A percentile compares a stretch with the other conserved stretches of the same genome.
Evolutionary conservation across 2,113 vertebrate species (phyloP).

Genomic region (Geococcyx californianus): DNA sequence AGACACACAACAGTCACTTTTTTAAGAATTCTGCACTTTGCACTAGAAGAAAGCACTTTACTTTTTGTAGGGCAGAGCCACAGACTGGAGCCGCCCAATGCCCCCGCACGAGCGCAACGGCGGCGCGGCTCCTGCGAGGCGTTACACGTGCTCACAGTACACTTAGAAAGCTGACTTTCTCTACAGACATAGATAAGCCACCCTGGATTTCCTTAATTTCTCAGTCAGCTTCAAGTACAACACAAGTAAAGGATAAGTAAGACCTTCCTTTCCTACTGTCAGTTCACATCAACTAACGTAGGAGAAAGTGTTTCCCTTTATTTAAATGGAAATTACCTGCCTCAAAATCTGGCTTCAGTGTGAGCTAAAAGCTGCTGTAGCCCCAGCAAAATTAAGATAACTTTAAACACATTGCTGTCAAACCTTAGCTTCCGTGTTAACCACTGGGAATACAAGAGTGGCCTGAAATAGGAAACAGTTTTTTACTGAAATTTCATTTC

Average conservation of each 20-base stretch:
- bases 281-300: neutral
- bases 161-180: neutral
- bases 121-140: neutral
- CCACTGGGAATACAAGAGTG: neutral
- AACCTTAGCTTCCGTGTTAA: neutral
- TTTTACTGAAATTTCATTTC: neutral
- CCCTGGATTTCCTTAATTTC: neutral
- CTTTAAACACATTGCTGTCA: neutral
- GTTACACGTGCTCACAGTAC: neutral
- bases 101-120: neutral
- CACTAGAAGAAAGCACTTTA: neutral
- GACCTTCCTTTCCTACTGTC: neutral
- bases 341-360: neutral
- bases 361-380: neutral
- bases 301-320: neutral
- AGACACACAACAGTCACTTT: no score
- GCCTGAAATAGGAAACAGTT: neutral
- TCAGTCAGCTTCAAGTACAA: neutral
- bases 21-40: no score
- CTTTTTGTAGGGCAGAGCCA: neutral
- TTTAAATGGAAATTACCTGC: slow-evolving; percentile 1
- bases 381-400: neutral
- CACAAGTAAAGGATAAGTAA: neutral
- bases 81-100: neutral
- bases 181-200: neutral